A percentile compares a stretch with the other conserved stretches of the same genome.
Evolutionary conservation across 2,888 invertebrate genomes (phyloP).

Genomic region (Rhagonycha lutea): DNA sequence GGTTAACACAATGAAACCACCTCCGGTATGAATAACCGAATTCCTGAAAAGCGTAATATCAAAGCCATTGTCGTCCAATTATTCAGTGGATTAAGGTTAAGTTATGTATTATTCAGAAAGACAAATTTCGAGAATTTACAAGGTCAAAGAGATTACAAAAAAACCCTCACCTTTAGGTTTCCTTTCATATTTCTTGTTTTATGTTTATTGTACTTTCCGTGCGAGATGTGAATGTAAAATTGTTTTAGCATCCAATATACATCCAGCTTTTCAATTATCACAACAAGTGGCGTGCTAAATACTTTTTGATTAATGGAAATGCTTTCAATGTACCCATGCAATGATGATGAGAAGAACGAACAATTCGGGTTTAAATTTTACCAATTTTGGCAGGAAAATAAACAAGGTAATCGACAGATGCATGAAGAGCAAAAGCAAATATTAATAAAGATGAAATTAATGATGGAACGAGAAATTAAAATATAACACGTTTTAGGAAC

Average conservation of each 20-base stretch:
- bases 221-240: background rate
- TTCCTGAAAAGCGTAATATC: conserved; percentile 8
- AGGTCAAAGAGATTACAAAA: background rate
- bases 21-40: conserved; percentile 11
- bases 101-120: conserved; percentile 8
- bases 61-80: conserved; percentile 12
- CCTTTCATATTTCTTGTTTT: background rate
- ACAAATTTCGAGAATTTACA: conserved; percentile 3
- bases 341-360: background rate
- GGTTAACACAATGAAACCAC: conserved; percentile 5
- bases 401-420: background rate
- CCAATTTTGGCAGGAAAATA: background rate
- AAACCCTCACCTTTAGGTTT: background rate
- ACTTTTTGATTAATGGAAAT: too few species aligned
- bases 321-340: too few species aligned
- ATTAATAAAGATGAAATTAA: background rate
- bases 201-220: background rate
- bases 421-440: background rate
- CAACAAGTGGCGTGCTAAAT: too few species aligned
- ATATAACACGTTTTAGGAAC: background rate
- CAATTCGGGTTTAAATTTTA: background rate
- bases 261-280: too few species aligned
- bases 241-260: background rate
- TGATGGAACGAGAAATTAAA: background rate
- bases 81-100: conserved; percentile 10